Percentiles rank a stretch among this genome's conserved stretches.
Evolutionary conservation across 1,140 invertebrate genomes (phyloP).

Genomic region (Thaumatotibia leucotreta): DNA sequence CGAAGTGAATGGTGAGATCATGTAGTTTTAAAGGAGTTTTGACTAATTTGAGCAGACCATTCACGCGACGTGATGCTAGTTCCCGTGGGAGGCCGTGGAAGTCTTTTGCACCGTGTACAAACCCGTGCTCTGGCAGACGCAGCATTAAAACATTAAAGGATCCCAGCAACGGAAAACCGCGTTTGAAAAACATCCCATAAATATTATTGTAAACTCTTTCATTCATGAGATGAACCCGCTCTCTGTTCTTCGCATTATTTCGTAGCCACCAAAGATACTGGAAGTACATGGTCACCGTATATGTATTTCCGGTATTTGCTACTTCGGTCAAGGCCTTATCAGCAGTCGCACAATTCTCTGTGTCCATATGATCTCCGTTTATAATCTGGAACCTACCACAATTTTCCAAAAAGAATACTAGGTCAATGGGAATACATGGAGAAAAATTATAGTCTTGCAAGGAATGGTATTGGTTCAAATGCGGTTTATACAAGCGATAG

Average conservation of each 20-base stretch:
- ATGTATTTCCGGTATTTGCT: background rate
- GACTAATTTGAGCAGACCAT: too few species aligned
- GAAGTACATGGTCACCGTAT: background rate
- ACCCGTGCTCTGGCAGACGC: background rate
- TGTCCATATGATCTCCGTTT: background rate
- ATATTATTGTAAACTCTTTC: too few species aligned
- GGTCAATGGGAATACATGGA: background rate
- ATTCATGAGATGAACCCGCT: too few species aligned
- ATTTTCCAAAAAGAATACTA: background rate
- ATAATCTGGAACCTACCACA: background rate
- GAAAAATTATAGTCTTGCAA: background rate
- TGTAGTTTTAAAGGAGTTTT: too few species aligned
- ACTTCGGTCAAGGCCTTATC: background rate
- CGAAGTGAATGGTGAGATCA: too few species aligned
- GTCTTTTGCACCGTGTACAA: background rate
- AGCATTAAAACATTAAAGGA: background rate
- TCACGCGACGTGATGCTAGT: too few species aligned
- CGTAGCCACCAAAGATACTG: too few species aligned
- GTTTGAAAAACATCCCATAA: too few species aligned
- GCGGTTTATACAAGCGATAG: background rate
- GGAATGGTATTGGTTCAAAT: background rate
- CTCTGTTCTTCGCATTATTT: background rate
- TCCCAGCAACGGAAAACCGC: background rate
- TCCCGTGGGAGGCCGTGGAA: background rate
- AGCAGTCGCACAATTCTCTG: background rate